A percentile compares a stretch with the other conserved stretches of the same genome.
Evolutionary conservation across 2,888 invertebrate genomes (phyloP).

Genomic region (Metopia argyrocephala): DNA sequence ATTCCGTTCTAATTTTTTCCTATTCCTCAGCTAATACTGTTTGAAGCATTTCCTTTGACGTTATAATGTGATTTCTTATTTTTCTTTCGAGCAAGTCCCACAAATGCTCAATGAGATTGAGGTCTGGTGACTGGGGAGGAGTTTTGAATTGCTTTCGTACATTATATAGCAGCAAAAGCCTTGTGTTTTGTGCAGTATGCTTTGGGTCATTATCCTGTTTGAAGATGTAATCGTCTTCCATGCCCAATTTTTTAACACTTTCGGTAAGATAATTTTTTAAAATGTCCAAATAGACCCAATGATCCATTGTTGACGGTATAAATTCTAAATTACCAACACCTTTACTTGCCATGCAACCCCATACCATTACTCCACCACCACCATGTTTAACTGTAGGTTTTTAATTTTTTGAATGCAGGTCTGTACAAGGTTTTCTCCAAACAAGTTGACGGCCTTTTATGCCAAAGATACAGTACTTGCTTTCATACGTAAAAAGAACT

Average conservation of each 20-base stretch:
- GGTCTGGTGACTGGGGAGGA: constrained; percentile 5
- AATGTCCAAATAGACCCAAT: constrained; percentile 2
- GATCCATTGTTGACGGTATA: constrained; percentile 14
- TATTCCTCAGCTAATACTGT: constrained; percentile 6
- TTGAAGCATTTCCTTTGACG: neutral
- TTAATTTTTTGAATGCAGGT: no score
- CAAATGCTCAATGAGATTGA: constrained; percentile 18
- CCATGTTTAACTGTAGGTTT: constrained; percentile 20
- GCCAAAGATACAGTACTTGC: constrained; percentile 26
- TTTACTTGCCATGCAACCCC: constrained; percentile 8
- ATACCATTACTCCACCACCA: constrained; percentile 22
- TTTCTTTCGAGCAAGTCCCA: constrained; percentile 17
- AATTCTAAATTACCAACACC: constrained; percentile 27
- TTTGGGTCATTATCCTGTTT: neutral
- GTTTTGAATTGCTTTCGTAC: constrained; percentile 18
- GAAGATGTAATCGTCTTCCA: neutral
- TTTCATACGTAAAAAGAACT: constrained; percentile 23
- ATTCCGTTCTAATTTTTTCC: neutral
- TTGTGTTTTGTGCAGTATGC: neutral
- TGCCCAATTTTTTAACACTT: neutral
- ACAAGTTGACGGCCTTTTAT: no score
- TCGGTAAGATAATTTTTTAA: constrained; percentile 5
- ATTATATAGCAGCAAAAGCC: neutral
- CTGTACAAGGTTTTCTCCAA: no score
- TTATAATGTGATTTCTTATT: constrained; percentile 15